Evolutionary conservation across 2,113 vertebrate species (phyloP).

Genomic region (Sinocyclocheilus anshuiensis): DNA sequence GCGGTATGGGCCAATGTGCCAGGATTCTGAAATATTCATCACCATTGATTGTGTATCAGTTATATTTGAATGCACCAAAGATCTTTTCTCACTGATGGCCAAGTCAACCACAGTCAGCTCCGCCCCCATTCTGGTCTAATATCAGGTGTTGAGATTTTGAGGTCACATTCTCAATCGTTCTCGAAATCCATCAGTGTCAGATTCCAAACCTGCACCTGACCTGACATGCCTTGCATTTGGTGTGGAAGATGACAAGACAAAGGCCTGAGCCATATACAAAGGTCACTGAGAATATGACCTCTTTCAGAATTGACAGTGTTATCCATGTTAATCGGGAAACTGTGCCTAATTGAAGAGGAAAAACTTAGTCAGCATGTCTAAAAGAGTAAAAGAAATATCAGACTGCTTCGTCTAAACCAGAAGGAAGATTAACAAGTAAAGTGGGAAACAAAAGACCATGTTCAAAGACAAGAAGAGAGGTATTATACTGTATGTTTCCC

Average conservation of each 20-base stretch:
- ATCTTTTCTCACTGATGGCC: background rate
- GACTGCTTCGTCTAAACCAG: background rate
- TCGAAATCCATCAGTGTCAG: constrained; percentile 45
- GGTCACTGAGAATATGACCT: background rate
- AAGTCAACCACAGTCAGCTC: background rate
- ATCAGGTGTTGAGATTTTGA: constrained; percentile 14
- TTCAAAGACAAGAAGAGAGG: background rate
- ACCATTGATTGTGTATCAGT: background rate
- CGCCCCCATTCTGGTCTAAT: background rate
- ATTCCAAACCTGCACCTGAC: constrained; percentile 15
- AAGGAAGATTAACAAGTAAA: background rate
- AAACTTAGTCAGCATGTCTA: constrained; percentile 1
- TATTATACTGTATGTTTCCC: background rate
- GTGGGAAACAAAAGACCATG: background rate
- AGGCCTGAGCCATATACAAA: background rate
- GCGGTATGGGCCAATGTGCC: background rate
- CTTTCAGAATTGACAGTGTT: background rate
- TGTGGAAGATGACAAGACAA: constrained; percentile 42
- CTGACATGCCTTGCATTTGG: constrained; percentile 21
- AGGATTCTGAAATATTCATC: background rate
- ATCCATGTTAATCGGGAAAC: background rate
- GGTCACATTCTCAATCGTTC: constrained; percentile 29
- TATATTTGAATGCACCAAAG: background rate
- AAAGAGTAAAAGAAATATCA: background rate
- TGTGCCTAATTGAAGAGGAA: background rate